Evolutionary conservation across 2,888 invertebrate genomes (phyloP), one percentile per base, ranked within the genome.

Genomic region (Mechanitis messenoides): DNA sequence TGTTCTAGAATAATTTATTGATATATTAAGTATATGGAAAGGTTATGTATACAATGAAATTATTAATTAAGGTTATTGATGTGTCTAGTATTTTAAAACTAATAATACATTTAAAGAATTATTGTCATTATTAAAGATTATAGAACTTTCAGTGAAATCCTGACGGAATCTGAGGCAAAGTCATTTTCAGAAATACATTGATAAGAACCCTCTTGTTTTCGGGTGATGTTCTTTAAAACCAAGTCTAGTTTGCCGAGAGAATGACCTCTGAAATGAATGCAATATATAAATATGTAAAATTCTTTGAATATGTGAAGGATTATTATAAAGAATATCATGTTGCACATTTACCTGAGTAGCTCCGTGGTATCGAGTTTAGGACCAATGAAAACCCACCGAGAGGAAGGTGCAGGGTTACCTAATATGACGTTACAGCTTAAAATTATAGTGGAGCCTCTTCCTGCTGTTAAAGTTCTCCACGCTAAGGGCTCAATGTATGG

Each of bases 321-420:
- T 20, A 28, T 9, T 50, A 50, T 31, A 7, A 50, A 9, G 11
- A 50, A 28, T 11, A 9, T 9, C 11, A 38, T 38, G 7, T 38
- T 50, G 9, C 20, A 47, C 20, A 11, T n/a, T 47, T 74, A 84
- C 85, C 79, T 77, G 1, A 61, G 66, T 12, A 77, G 45, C 33
- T 75, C 64, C 3, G 65, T 68, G 0, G 71, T 69, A 2, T 69
- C 68, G 3, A 77, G 80, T 59, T 79, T 75, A 2, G 61, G 33
- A 0, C 81, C 70, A 3, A 73, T 77, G 31, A 83, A 86, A 55
- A 80, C 72, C 86, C 87, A 87, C 61, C 72, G 76, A 0, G 79
- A 78, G 0, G 68, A 61, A 0, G 87, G 86, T 0, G 68, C 68
- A 2, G 87, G 87, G 47, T 80, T 79, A 0, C 85, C 87, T 33